Evolutionary conservation across 2,113 vertebrate genomes (phyloP).

Genomic region (Antigone vipio): DNA sequence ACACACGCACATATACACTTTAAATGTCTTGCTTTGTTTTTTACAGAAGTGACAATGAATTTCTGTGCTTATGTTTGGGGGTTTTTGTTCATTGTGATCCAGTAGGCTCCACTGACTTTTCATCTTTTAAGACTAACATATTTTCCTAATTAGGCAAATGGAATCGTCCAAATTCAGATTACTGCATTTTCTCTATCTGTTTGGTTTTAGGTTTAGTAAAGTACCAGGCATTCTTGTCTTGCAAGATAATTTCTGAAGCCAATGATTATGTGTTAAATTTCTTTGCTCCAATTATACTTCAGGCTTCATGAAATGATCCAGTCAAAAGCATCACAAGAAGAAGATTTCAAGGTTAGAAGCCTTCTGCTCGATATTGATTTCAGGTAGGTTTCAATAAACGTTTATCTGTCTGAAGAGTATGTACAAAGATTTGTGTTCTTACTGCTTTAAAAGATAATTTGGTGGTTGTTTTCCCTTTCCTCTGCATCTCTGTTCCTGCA

Average conservation of each 20-base stretch:
- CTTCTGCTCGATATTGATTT: conserved; percentile 95
- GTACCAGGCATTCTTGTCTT: background rate
- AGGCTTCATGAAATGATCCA: conserved; percentile 94
- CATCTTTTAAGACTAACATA: background rate
- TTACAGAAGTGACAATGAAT: background rate
- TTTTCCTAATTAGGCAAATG: background rate
- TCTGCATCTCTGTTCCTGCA: background rate
- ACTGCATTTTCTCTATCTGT: background rate
- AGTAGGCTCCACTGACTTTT: background rate
- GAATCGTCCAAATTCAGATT: background rate
- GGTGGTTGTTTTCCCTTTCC: background rate
- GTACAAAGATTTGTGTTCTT: background rate
- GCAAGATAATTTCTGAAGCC: conserved; percentile 8
- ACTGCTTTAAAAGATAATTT: background rate
- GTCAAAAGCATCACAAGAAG: conserved; percentile 69
- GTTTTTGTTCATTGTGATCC: background rate
- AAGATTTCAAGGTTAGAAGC: conserved; percentile 76
- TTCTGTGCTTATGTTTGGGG: background rate
- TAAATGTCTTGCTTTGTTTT: background rate
- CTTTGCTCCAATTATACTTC: conserved; percentile 48
- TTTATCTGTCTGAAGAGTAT: background rate
- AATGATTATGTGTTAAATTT: conserved; percentile 15
- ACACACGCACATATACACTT: background rate
- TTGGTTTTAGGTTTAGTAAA: background rate
- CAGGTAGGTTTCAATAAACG: conserved; percentile 76